These are phyloP conservation scores for Bradysia coprophila DNA, from an alignment of 1,140 invertebrate genomes.

Conservation along the genomic window DNA sequence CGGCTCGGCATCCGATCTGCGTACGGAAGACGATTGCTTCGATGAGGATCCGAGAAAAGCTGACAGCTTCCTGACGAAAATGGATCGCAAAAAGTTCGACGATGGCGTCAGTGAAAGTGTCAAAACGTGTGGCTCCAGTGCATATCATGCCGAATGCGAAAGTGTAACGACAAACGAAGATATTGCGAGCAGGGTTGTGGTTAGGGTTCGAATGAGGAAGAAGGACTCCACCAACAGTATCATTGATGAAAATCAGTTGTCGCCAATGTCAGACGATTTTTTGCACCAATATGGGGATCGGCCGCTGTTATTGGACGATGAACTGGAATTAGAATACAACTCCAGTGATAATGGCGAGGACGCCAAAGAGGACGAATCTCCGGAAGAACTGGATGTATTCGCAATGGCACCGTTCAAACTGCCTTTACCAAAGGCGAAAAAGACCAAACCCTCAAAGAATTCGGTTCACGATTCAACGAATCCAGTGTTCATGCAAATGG, in stretches of 20 bases:
- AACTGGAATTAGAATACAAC: slow-evolving; percentile 51
- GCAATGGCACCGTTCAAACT: slow-evolving; percentile 51
- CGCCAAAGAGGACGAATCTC: slow-evolving; percentile 5
- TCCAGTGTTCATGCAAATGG: no score
- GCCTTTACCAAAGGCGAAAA: slow-evolving; percentile 23
- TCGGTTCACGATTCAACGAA: no score
- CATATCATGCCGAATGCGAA: slow-evolving; percentile 52
- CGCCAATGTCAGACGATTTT: slow-evolving; percentile 26
- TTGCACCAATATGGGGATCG: slow-evolving; percentile 58
- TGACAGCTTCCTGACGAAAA: slow-evolving; percentile 11
- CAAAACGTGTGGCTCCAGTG: slow-evolving; percentile 43
- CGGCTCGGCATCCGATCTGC: slow-evolving; percentile 51
- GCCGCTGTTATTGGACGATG: slow-evolving; percentile 60
- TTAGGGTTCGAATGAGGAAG: slow-evolving; percentile 20
- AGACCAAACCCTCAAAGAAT: slow-evolving; percentile 6
- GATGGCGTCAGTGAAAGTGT: slow-evolving; percentile 48
- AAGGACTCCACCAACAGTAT: slow-evolving; percentile 7
- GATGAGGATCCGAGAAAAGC: slow-evolving; percentile 24
- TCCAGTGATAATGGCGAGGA: slow-evolving; percentile 19
- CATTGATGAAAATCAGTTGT: slow-evolving; percentile 14
- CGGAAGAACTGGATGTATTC: slow-evolving; percentile 42
- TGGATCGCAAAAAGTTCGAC: slow-evolving; percentile 23
- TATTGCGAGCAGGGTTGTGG: slow-evolving; percentile 27
- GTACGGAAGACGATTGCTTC: slow-evolving; percentile 34
- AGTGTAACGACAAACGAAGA: slow-evolving; percentile 44